These are phyloP conservation scores for Larimichthys polyactis DNA, from an alignment of 2,113 vertebrate species.

Conservation along the genomic window DNA sequence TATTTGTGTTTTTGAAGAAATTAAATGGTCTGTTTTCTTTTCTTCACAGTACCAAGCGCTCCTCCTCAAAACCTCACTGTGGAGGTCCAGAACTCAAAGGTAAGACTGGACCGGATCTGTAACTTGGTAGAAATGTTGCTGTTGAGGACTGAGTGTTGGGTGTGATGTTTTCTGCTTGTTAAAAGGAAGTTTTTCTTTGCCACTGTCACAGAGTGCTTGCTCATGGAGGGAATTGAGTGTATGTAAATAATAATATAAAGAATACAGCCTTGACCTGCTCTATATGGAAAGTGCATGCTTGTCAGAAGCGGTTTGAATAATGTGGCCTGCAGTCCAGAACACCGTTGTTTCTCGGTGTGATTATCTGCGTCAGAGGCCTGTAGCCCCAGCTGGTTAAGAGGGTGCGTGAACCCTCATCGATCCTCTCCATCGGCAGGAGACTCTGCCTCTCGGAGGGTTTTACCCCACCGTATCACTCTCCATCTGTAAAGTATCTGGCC, in stretches of 20 bases:
- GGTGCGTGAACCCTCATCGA: constrained; percentile 72
- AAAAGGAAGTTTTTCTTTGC: no score
- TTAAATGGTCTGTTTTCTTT: constrained; percentile 16
- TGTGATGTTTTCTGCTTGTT: no score
- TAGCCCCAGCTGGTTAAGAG: constrained; percentile 57
- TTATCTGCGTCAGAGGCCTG: constrained; percentile 54
- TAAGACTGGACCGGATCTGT: constrained; percentile 72
- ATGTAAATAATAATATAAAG: no score
- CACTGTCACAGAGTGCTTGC: no score
- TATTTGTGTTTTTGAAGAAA: not conserved
- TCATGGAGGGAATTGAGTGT: no score
- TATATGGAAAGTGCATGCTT: not conserved
- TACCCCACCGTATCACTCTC: constrained; percentile 62
- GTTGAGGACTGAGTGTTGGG: no score
- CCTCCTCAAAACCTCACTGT: constrained; percentile 94
- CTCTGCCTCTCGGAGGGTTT: constrained; percentile 75
- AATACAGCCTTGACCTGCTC: no score
- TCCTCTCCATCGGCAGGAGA: constrained; percentile 66
- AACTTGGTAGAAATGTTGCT: not conserved
- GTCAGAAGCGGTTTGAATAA: constrained; percentile 9
- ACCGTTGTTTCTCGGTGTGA: constrained; percentile 44
- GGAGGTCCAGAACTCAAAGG: constrained; percentile 98
- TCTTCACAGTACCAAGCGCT: constrained; percentile 90
- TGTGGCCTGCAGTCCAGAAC: constrained; percentile 48
- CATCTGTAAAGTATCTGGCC: constrained; percentile 21